Conservation (phyloP, 2,113 vertebrate genomes). For the Takifugu flavidus region DNA sequence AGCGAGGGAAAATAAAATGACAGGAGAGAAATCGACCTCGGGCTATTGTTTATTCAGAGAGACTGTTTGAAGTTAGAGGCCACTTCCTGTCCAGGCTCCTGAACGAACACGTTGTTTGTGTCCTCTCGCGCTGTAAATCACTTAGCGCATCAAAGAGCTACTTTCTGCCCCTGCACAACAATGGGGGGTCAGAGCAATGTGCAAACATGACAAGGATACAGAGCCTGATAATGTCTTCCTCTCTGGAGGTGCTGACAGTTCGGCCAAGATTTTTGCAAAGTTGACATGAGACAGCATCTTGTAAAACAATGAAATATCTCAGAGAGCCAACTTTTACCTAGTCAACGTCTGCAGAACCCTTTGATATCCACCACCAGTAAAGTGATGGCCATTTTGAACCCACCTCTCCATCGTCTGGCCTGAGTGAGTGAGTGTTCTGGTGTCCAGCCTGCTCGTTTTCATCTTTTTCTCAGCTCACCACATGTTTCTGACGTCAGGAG, state of each 20-base stretch:
- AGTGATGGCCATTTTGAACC: conserved; percentile 1
- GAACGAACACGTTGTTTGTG: conserved; percentile 73
- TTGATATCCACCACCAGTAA: too few relatives aligned
- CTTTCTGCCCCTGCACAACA: conserved; percentile 66
- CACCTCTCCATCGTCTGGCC: not conserved
- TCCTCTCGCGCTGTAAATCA: conserved; percentile 74
- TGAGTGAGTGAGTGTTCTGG: conserved; percentile 44
- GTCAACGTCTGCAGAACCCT: not conserved
- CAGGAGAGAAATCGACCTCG: conserved; percentile 50
- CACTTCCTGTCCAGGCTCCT: conserved; percentile 72
- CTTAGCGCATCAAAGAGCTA: conserved; percentile 77
- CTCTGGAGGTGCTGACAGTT: conserved; percentile 61
- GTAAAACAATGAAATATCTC: conserved; percentile 2
- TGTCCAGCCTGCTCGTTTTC: conserved; percentile 32
- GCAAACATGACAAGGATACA: conserved; percentile 75
- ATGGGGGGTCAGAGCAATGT: conserved; percentile 61
- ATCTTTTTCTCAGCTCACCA: conserved; percentile 23
- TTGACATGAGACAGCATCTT: conserved; percentile 44
- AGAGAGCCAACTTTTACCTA: not conserved
- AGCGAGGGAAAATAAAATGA: conserved; percentile 50
- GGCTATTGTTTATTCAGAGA: conserved; percentile 66
- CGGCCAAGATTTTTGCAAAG: conserved; percentile 61
- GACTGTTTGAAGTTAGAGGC: conserved; percentile 71
- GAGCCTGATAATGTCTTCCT: conserved; percentile 68
- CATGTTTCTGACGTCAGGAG: conserved; percentile 69